Conservation (phyloP, 2,113 vertebrate genomes). For the Clupea harengus region DNA sequence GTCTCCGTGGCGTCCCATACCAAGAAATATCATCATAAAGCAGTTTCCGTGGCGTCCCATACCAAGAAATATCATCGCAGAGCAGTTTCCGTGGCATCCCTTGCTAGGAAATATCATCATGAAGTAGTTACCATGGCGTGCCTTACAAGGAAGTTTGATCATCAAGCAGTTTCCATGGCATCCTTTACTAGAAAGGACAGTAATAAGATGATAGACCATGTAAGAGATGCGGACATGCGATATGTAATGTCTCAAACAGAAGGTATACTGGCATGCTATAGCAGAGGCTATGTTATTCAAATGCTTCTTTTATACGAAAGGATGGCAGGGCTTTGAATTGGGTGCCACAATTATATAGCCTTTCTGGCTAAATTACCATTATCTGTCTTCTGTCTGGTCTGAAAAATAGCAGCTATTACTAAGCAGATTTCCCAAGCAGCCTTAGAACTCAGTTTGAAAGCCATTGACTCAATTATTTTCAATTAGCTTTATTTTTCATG, state of each 20-base stretch:
- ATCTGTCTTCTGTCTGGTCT: background rate
- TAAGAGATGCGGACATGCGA: background rate
- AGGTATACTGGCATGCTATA: background rate
- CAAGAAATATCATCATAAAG: background rate
- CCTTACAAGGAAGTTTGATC: background rate
- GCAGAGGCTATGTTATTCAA: background rate
- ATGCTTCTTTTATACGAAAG: background rate
- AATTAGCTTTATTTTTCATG: background rate
- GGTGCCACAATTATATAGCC: background rate
- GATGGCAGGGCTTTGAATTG: background rate
- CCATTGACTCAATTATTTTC: slow-evolving; percentile 6
- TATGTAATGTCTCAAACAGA: background rate
- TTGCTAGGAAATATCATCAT: background rate
- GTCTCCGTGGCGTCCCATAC: background rate
- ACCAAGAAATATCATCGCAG: background rate
- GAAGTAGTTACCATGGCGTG: background rate
- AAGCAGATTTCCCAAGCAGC: background rate
- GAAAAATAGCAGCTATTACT: background rate
- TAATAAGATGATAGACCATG: background rate
- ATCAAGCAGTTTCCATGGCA: background rate
- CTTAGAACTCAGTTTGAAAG: background rate
- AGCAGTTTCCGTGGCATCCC: background rate
- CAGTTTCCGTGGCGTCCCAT: background rate
- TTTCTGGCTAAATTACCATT: background rate
- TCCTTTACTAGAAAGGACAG: background rate